phyloP scores from a whole-genome alignment of 2,113 vertebrate species.

The Isurus oxyrinchus region DNA sequence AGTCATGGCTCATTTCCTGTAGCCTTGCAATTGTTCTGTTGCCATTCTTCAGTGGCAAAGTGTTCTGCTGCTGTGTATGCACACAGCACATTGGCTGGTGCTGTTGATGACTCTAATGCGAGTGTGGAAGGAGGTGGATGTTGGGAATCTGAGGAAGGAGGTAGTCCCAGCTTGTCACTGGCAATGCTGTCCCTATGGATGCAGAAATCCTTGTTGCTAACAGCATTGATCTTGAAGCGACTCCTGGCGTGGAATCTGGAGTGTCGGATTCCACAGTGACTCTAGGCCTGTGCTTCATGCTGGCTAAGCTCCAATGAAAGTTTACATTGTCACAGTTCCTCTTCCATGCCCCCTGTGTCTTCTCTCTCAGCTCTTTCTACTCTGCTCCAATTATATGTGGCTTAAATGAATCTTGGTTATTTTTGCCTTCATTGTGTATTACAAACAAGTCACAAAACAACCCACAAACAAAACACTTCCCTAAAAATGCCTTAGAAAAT shows the following conservation, averaged over 20 bases:
- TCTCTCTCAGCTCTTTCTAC: not conserved
- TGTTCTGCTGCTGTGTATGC: too few species aligned
- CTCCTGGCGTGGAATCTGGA: not conserved
- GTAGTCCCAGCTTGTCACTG: not conserved
- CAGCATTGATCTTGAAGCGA: not conserved
- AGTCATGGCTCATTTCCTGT: not conserved
- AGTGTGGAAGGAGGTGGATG: not conserved
- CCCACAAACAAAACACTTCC: not conserved
- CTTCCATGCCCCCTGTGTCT: not conserved
- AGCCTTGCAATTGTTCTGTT: not conserved
- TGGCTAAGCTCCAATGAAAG: not conserved
- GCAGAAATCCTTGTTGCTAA: not conserved
- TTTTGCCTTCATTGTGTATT: not conserved
- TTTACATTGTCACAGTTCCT: not conserved
- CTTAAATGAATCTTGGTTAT: not conserved
- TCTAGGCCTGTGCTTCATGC: not conserved
- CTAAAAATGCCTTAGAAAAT: not conserved
- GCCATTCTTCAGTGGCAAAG: not conserved
- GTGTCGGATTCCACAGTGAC: not conserved
- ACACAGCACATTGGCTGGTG: too few species aligned
- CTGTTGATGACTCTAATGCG: too few species aligned
- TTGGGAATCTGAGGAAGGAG: not conserved
- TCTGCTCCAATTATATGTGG: not conserved
- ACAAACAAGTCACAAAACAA: not conserved
- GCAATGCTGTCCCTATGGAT: not conserved